These are phyloP conservation scores for Brenthis daphne DNA, from an alignment of 2,888 invertebrate genomes.

Conservation along the genomic window DNA sequence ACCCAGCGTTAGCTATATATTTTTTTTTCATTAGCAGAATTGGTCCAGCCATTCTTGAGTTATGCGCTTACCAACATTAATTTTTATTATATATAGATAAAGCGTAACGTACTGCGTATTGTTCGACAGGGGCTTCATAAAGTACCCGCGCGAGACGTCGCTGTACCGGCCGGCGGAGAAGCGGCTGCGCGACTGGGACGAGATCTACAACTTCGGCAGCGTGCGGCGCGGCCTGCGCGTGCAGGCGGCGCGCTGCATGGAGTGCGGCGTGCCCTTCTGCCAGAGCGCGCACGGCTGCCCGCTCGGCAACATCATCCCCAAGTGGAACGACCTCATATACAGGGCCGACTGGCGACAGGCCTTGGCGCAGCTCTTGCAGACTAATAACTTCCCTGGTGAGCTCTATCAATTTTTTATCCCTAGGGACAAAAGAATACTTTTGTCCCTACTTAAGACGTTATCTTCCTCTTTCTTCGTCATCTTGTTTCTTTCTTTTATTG, in stretches of 20 bases:
- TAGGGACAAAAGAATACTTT: no score
- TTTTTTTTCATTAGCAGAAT: no score
- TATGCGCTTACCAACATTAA: no score
- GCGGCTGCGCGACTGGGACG: conserved; percentile 97
- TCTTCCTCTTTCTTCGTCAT: conserved; percentile 84
- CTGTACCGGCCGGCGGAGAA: conserved; percentile 93
- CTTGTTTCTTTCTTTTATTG: no score
- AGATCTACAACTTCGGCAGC: conserved; percentile 94
- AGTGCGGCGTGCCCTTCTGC: conserved; percentile 99
- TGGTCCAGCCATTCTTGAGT: no score
- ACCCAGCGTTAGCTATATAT: no score
- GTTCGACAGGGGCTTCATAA: conserved; percentile 93
- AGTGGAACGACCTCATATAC: conserved; percentile 99
- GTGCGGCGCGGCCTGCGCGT: conserved; percentile 94
- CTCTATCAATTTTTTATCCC: no score
- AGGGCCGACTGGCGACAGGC: conserved; percentile 97
- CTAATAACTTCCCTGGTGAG: conserved; percentile 97
- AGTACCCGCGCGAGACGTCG: conserved; percentile 94
- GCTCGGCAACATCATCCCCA: conserved; percentile 98
- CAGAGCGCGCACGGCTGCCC: conserved; percentile 93
- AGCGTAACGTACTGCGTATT: neutral
- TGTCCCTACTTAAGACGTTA: no score
- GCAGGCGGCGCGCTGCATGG: conserved; percentile 98
- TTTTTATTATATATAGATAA: no score
- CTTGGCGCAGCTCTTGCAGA: conserved; percentile 94